Evolutionary conservation across 2,888 invertebrate genomes (phyloP).

Genomic region (Dioctria rufipes): DNA sequence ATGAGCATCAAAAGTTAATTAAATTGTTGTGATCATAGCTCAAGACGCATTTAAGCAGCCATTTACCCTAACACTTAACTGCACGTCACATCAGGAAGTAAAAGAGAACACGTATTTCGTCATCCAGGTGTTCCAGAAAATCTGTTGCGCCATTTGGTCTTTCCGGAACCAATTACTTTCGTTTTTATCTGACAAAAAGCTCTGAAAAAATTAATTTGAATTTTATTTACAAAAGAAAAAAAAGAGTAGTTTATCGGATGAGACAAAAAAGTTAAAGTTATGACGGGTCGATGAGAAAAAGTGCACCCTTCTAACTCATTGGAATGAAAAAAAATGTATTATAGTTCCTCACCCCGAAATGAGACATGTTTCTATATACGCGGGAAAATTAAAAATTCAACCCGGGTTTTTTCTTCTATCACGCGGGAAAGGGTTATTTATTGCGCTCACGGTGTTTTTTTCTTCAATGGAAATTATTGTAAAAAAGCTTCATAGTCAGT

Average conservation of each 20-base stretch:
- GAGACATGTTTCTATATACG: background rate
- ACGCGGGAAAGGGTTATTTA: background rate
- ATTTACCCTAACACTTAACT: background rate
- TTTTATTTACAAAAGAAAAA: background rate
- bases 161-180: background rate
- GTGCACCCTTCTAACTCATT: too few species aligned
- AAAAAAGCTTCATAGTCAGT: too few species aligned
- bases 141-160: slow-evolving; percentile 4
- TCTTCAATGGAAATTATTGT: too few species aligned
- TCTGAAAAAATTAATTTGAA: slow-evolving; percentile 5
- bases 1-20: slow-evolving; percentile 13
- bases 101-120: background rate
- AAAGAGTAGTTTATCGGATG: background rate
- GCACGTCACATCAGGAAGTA: background rate
- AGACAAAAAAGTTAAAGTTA: background rate
- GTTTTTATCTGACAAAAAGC: background rate
- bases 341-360: too few species aligned
- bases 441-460: too few species aligned
- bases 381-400: slow-evolving; percentile 3
- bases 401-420: background rate
- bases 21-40: background rate
- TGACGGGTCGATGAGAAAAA: too few species aligned
- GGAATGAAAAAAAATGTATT: too few species aligned
- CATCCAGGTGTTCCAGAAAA: background rate
- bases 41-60: background rate